Base-by-base conservation (phyloP, 1,140 invertebrate species). In the Zophobas morio region DNA sequence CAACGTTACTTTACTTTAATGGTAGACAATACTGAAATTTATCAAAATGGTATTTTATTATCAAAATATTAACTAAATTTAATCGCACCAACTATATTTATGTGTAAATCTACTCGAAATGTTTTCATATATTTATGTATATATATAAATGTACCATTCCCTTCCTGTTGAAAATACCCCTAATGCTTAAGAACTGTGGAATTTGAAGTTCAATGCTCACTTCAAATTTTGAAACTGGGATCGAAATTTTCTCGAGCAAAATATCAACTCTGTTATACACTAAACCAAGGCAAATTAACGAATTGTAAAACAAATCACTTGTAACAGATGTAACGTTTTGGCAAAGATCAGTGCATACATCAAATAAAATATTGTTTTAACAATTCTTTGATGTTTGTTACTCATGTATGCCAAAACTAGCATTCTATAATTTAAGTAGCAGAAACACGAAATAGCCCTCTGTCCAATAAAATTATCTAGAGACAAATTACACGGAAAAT, bases 1-100 rank as follows among this genome's bases (percentile, higher is more conserved):
- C 66, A 75, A 77, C 46, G 35, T 75, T 75, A 63, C 56, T 79
- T 77, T 66, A 63, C 42, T 79, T 77, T 57, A 63, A 77, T 53
- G 74, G 56, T 54, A 66, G 70, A 74, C 78, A 79, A 77, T 79
- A 79, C 71, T 70, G 77, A 71, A 78, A 78, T 78, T 70, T 78
- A 78, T 78, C 63, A 75, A 78, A 78, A 70, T 66, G 60, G 60
- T 66, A 66, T 66, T 66, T 66, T 66, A 66, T 66, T 66, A 35
- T 40, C 32, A 35, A 46, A 66, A 49, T 75, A 49, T 75, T 66
- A 74, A 75, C 70, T 47, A 75, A 75, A 70, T 60, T 49, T 73
- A 70, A 70, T 75, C 70, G 49, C 73, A 75, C 54, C 40, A 66
- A 51, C 34, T 57, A 57, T 77, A 60, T 34, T 66, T 49, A 36